These are phyloP conservation scores for Melanotaenia duboulayi DNA, from an alignment of 2,113 vertebrate genomes.

Conservation along the genomic window DNA sequence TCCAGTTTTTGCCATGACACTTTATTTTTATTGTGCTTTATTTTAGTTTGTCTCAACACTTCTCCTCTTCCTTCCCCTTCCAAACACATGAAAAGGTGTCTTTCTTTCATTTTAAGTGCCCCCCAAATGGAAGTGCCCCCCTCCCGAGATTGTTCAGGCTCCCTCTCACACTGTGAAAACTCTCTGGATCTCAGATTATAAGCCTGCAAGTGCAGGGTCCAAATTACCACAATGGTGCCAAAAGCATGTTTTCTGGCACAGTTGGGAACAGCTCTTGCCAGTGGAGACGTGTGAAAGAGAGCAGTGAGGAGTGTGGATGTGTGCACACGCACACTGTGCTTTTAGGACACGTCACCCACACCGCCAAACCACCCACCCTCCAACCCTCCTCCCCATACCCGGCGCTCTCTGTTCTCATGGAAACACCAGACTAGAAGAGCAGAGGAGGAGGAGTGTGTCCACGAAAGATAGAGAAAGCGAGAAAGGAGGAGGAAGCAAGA, in stretches of 20 bases:
- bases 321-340: conserved; percentile 35
- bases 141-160: conserved; percentile 39
- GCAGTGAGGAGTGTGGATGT: conserved; percentile 47
- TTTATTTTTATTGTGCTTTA: conserved; percentile 7
- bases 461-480: conserved; percentile 17
- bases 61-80: not conserved
- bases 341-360: conserved; percentile 73
- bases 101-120: not conserved
- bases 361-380: conserved; percentile 42
- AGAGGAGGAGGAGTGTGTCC: conserved; percentile 55
- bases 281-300: conserved; percentile 66
- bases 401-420: conserved; percentile 83
- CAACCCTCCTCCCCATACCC: conserved; percentile 49
- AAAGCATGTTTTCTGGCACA: conserved; percentile 69
- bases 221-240: conserved; percentile 54
- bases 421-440: conserved; percentile 78
- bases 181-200: conserved; percentile 46
- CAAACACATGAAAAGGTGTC: conserved; percentile 12
- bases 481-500: conserved; percentile 59
- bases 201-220: conserved; percentile 37
- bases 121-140: conserved; percentile 4
- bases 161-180: conserved; percentile 36
- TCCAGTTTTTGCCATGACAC: conserved; percentile 46
- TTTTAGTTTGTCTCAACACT: conserved; percentile 10
- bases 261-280: conserved; percentile 44